Evolutionary conservation across 2,888 invertebrate genomes (phyloP), one percentile per base, ranked within the genome.

Genomic region (Aplocera efformata): DNA sequence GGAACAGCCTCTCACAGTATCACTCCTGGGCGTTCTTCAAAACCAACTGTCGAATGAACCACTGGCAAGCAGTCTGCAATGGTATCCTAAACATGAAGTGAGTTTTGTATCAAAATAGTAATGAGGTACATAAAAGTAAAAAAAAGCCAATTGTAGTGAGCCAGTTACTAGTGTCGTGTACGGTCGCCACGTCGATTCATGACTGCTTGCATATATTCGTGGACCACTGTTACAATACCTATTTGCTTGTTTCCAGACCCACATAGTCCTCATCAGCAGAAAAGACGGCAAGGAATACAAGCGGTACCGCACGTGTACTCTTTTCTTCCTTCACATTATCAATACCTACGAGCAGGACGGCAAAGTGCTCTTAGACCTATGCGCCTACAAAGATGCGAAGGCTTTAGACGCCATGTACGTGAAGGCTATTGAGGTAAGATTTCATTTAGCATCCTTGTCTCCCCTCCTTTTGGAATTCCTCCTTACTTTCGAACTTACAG

Each of bases 381-480:
- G 96, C 66, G 91, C 93, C 32, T 97, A 96, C 64, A 92, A 92
- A 56, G 93, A 96, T 72, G 92, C 96, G 0, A 90, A 93, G 48
- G 93, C 96, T 89, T 77, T 97, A 20, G 93, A 96, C 59, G 96
- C 95, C 56, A 95, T 96, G 95, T 96, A 94, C 62, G 81, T 95
- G 30, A 92, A 95, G 37, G 92, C 93, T 10, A 92, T 96, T 72
- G 92, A 93, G 90, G 94, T 94, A 66, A 69, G 68, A 32, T 22
- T 9, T 20, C 28, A 26, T 10, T 9, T 5, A 34, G n/a, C 6
- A n/a, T n/a, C n/a, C n/a, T n/a, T n/a, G n/a, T n/a, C n/a, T n/a
- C n/a, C n/a, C n/a, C n/a, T n/a, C n/a, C n/a, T n/a, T n/a, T n/a
- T n/a, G n/a, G n/a, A n/a, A n/a, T n/a, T n/a, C n/a, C n/a, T n/a